Evolutionary conservation across 2,888 invertebrate genomes (phyloP).

Genomic region (Lasioglossum morio): DNA sequence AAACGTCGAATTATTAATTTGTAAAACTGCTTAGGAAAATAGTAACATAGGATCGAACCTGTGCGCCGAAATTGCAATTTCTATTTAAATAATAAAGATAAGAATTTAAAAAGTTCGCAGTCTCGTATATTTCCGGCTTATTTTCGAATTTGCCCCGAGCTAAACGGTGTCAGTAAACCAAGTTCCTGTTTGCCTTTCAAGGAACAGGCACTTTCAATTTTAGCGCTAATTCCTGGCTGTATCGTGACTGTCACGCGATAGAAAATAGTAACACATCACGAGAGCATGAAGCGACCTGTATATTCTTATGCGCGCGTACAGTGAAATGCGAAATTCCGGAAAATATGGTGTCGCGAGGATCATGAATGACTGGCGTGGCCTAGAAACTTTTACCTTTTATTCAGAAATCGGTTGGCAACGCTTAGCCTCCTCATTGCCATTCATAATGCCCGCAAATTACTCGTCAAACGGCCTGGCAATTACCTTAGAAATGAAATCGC

Average conservation of each 20-base stretch:
- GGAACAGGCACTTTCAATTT: constrained; percentile 46
- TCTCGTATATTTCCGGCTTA: too few species aligned
- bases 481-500: constrained; percentile 4
- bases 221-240: constrained; percentile 33
- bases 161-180: constrained; percentile 32
- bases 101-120: too few species aligned
- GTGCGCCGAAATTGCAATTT: too few species aligned
- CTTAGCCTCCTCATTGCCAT: not conserved
- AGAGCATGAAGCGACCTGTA: not conserved
- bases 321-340: not conserved
- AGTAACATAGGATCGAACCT: too few species aligned
- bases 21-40: too few species aligned
- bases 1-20: too few species aligned
- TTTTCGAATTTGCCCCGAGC: not conserved
- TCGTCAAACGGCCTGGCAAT: not conserved
- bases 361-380: constrained; percentile 37
- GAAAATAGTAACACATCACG: not conserved
- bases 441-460: constrained; percentile 5
- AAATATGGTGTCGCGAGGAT: not conserved
- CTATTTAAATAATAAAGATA: not conserved
- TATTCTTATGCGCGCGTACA: not conserved
- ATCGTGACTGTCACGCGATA: constrained; percentile 16
- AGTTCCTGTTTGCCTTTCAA: not conserved
- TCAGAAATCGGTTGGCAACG: not conserved
- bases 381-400: not conserved